phyloP scores from a whole-genome alignment of 2,888 invertebrate species.

The Drosophila stalkeri region DNA sequence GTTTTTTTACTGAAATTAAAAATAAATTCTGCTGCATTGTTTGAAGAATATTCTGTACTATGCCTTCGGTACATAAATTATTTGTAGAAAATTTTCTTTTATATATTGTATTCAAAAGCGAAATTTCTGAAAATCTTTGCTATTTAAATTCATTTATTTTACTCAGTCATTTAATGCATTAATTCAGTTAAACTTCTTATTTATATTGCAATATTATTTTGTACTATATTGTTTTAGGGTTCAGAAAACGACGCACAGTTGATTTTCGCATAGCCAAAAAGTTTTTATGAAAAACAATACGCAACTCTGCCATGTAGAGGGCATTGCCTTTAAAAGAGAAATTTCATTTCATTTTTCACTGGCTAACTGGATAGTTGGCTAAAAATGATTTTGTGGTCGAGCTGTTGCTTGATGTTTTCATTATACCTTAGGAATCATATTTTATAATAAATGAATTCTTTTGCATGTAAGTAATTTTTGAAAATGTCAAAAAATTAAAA shows the following conservation, averaged over 20 bases:
- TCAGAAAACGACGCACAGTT: neutral
- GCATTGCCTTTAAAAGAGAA: neutral
- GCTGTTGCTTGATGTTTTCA: conserved; percentile 1
- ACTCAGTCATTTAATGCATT: neutral
- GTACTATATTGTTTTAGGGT: no score
- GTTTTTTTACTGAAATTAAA: neutral
- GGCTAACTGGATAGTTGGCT: neutral
- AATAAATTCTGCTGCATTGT: neutral
- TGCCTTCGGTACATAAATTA: neutral
- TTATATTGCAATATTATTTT: neutral
- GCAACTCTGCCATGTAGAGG: neutral
- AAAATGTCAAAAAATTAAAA: neutral
- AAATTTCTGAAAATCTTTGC: neutral
- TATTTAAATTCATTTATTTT: neutral
- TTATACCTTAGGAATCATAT: conserved; percentile 7
- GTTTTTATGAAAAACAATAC: conserved; percentile 13
- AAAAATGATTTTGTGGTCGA: conserved; percentile 9
- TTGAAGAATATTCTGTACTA: neutral
- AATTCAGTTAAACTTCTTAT: neutral
- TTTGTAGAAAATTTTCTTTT: no score
- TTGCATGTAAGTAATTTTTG: neutral
- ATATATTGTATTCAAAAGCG: no score
- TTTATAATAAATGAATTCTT: neutral
- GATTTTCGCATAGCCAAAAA: conserved; percentile 2
- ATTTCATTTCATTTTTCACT: conserved; percentile 7